phyloP scores from a whole-genome alignment of 2,113 vertebrate genomes.

The Jacana jacana region DNA sequence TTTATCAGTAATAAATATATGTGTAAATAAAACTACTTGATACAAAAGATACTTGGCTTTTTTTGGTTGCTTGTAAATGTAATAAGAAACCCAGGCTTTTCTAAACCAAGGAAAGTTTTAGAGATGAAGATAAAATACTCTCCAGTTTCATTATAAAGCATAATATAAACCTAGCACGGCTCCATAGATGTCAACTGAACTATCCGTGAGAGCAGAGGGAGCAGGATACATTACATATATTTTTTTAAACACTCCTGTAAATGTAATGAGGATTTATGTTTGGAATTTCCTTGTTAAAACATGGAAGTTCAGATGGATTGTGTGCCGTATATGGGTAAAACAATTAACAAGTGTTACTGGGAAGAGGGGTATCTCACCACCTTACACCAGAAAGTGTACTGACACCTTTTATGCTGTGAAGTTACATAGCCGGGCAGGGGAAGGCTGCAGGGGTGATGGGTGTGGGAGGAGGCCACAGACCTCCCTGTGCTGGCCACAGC shows the following conservation, averaged over 20 bases:
- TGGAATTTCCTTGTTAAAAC: neutral
- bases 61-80: neutral
- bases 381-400: fast-evolving
- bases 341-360: neutral
- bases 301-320: neutral
- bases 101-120: neutral
- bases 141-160: neutral
- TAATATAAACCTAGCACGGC: neutral
- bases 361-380: neutral
- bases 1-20: neutral
- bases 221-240: neutral
- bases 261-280: neutral
- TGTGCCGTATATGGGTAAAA: neutral
- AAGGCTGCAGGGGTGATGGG: fast-evolving
- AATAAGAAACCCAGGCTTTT: neutral
- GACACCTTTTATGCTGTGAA: fast-evolving
- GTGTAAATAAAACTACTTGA: neutral
- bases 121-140: neutral
- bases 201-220: neutral
- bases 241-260: neutral
- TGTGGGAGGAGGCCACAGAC: fast-evolving
- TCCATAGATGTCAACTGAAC: neutral
- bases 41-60: neutral
- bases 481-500: neutral
- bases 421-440: neutral